phyloP scores from a whole-genome alignment of 2,113 vertebrate species.

The Sterrhoptilus dennistouni region DNA sequence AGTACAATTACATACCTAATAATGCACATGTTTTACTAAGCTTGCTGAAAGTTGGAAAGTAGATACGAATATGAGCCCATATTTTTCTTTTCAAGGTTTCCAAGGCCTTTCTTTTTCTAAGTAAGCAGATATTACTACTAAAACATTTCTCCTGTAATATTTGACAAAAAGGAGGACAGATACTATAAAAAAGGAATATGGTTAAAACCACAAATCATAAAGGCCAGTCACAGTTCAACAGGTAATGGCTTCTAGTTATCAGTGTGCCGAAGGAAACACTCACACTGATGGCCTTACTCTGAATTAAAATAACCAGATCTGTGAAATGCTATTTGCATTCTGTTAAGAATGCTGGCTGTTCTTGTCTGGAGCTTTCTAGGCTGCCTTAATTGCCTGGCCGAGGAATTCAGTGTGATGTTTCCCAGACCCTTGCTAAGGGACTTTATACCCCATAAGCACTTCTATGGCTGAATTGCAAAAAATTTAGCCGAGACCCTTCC shows the following conservation, averaged over 20 bases:
- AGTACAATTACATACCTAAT: constrained; percentile 3
- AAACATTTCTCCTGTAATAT: not conserved
- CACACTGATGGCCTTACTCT: not conserved
- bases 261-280: not conserved
- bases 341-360: not conserved
- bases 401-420: constrained; percentile 16
- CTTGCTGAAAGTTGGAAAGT: not conserved
- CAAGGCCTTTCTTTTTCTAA: not conserved
- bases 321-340: constrained; percentile 23
- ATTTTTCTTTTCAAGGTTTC: constrained; percentile 23
- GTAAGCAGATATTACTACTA: not conserved
- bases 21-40: not conserved
- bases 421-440: not conserved
- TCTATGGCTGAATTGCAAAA: not conserved
- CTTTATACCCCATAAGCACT: not conserved
- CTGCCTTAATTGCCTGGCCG: constrained; percentile 4
- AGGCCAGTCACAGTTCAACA: not conserved
- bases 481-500: not conserved
- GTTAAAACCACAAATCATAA: not conserved
- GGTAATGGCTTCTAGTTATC: not conserved
- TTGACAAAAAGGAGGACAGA: not conserved
- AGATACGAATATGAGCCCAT: not conserved
- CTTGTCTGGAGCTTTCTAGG: not conserved
- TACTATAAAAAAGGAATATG: not conserved
- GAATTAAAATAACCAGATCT: constrained; percentile 25